Evolutionary conservation across 2,888 invertebrate species (phyloP).

Genomic region (Halictus quadricinctus): DNA sequence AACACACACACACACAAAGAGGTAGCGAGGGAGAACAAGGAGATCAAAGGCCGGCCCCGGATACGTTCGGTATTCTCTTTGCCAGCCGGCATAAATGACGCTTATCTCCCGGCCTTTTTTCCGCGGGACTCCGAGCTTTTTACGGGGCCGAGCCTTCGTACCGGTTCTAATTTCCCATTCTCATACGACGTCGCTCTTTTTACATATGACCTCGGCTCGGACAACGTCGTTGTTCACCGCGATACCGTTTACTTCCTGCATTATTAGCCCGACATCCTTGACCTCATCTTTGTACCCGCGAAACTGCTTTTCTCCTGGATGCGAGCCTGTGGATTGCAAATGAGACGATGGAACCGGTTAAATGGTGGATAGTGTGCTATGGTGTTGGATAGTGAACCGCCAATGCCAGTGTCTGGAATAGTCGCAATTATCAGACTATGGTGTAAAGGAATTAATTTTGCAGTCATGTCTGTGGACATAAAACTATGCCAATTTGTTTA

Average conservation of each 20-base stretch:
- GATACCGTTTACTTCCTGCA: neutral
- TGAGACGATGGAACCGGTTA: neutral
- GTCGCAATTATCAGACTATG: too few species aligned
- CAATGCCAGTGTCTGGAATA: too few species aligned
- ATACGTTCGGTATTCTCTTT: slow-evolving; percentile 57
- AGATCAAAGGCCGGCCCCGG: slow-evolving; percentile 28
- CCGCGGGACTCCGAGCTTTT: neutral
- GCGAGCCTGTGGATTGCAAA: neutral
- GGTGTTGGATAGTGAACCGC: too few species aligned
- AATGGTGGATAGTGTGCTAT: too few species aligned
- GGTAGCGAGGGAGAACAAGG: neutral
- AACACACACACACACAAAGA: neutral
- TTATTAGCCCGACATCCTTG: neutral
- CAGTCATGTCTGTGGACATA: neutral
- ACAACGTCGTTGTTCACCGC: neutral
- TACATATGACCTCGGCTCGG: neutral
- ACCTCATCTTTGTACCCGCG: neutral
- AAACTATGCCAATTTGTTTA: neutral
- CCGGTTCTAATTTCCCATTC: slow-evolving; percentile 7
- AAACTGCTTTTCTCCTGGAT: neutral
- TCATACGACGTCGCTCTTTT: neutral
- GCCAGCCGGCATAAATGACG: slow-evolving; percentile 41
- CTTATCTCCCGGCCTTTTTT: slow-evolving; percentile 42
- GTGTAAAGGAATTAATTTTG: neutral
- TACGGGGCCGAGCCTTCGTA: neutral